Evolutionary conservation across 2,113 vertebrate genomes (phyloP), one percentile per base, ranked within the genome.

Genomic region (Chloropsis cyanopogon): DNA sequence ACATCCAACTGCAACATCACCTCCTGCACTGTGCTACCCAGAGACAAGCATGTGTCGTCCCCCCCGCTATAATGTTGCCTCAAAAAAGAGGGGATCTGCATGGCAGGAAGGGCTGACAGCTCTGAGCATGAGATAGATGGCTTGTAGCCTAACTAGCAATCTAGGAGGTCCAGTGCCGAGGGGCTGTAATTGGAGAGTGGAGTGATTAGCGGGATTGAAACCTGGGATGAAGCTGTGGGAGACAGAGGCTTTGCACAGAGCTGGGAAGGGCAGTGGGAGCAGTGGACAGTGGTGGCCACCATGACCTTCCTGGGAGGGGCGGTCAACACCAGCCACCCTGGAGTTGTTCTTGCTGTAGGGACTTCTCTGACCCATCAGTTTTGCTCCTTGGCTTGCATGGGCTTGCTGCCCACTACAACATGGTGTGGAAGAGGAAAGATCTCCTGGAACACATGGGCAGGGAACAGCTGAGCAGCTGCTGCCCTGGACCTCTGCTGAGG

Each of bases 51-150:
- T 20, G 46, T 41, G 22, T 52, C 22, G 12, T 14, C 10, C 11
- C 39, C 64, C n/a, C 33, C 1, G 5, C 5, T 20, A 54, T 44
- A 86, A 76, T 25, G 14, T 8, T 73, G 89, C 83, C 78, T 91
- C 35, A 39, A 22, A 82, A 61, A 46, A 76, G 88, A 91, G 82
- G 1, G 1, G 60, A 69, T 61, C 46, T 28, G 85, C 3, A 6
- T 26, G 82, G 76, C 73, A 83, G 87, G 75, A 71, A 59, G 71
- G 61, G 46, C 80, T 70, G 85, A 69, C 91, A 90, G 83, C 78
- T 85, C 80, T 12, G 59, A 91, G 75, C 75, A 42, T 4, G 9
- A 92, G 65, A 92, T 14, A 25, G 91, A 94, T 81, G 69, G 50
- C 53, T 69, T 4, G 0, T 10, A 46, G 57, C 53, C 77, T 93